Base-by-base conservation (phyloP, 2,797 vertebrate species). In the Staurois parvus region DNA sequence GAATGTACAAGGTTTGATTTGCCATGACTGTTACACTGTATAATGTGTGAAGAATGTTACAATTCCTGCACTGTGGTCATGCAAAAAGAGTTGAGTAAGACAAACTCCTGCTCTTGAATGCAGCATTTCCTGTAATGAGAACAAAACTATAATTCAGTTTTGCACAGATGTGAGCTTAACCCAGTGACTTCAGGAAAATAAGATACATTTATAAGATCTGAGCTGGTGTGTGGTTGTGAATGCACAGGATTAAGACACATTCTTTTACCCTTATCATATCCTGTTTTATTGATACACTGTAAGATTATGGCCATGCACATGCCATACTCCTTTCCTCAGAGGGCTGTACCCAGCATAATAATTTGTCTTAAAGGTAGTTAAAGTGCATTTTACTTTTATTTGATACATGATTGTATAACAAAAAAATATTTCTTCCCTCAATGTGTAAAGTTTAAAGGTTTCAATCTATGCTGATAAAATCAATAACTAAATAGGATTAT, bases 101-200 rank as follows among this genome's bases (percentile, higher is more conserved):
- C 70, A 40, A 72, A 28, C 72, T 73, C 42, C 64, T 28, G 64
- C n/a, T 73, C 37, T 73, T 26, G 37, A 73, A 73, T 28, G 72
- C 40, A 45, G 40, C 13, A 48, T 73, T 78, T 78, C 62, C 62
- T 78, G 59, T 42, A 67, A 66, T 13, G 26, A 72, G 69, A 40
- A 72, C 32, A 40, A 72, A 72, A 37, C 34, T 42, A 72, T 72
- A 72, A 73, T 45, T 73, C 37, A 15, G 64, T 29, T 29, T 66
- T 66, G 64, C 64, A 73, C 72, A 73, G 72, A 40, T 45, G 42
- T 73, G 48, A 45, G 32, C 15, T 66, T 66, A 73, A 45, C 37
- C 37, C 40, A 48, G 26, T 11, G 26, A 29, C 28, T 28, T 66
- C 64, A 26, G 28, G 17, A 29, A 26, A 66, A 26, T 26, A 29